Evolutionary conservation across 2,797 vertebrate genomes (phyloP).

Genomic region (Sorex maritimensis): DNA sequence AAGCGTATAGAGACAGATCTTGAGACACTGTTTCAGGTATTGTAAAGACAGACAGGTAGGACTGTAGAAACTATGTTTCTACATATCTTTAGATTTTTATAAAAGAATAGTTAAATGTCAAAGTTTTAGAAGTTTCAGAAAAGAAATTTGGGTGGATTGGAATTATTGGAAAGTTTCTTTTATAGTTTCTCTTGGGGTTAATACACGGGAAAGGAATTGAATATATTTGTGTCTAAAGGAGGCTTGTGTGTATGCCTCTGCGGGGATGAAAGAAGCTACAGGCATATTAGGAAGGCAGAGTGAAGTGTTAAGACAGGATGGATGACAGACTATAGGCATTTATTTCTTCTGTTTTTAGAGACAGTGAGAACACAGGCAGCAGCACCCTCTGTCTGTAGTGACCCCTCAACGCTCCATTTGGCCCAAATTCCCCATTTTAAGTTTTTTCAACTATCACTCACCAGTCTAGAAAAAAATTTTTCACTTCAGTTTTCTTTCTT

Average conservation of each 20-base stretch:
- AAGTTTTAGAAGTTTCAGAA: constrained; percentile 42
- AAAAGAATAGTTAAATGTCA: constrained; percentile 29
- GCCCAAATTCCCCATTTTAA: constrained; percentile 24
- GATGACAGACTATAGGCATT: neutral
- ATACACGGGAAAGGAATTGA: neutral
- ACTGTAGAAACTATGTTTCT: no score
- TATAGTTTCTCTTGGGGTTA: constrained; percentile 31
- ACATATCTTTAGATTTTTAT: neutral
- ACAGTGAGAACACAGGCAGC: neutral
- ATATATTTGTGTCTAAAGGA: neutral
- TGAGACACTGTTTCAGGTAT: neutral
- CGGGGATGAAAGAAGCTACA: neutral
- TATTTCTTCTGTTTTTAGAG: neutral
- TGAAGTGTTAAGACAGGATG: neutral
- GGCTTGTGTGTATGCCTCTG: neutral
- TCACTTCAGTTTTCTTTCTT: no score
- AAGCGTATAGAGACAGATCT: neutral
- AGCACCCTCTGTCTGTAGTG: neutral
- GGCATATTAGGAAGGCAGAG: neutral
- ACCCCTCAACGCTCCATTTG: neutral
- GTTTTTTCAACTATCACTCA: constrained; percentile 1
- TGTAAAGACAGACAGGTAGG: neutral
- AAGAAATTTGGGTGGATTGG: constrained; percentile 36
- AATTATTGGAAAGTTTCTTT: constrained; percentile 40
- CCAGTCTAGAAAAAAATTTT: neutral